A percentile compares a stretch with the other conserved stretches of the same genome.
Conservation (phyloP, 2,797 vertebrate species). For the Neoniphon sammara region DNA sequence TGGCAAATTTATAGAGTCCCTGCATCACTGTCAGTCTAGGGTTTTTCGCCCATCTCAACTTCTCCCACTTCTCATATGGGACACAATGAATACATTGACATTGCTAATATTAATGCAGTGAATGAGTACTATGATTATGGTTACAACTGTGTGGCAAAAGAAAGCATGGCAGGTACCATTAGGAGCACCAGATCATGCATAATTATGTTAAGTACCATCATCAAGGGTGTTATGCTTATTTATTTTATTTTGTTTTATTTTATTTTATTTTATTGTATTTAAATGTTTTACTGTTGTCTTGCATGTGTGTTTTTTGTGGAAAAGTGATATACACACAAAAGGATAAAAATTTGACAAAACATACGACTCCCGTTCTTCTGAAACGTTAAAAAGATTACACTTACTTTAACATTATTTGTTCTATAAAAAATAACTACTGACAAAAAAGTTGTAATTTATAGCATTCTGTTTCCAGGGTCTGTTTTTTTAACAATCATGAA, state of each 20-base stretch:
- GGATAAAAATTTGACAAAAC: conserved; percentile 13
- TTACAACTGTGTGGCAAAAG: conserved; percentile 27
- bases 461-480: too few species aligned
- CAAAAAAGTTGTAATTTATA: too few species aligned
- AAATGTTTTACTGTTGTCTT: too few species aligned
- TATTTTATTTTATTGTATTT: too few species aligned
- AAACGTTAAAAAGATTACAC: too few species aligned
- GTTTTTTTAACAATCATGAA: too few species aligned
- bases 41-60: conserved; percentile 31
- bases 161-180: conserved; percentile 6
- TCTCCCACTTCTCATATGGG: not conserved
- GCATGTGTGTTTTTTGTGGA: not conserved
- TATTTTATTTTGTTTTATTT: not conserved
- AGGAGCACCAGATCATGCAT: conserved; percentile 1
- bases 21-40: conserved; percentile 30
- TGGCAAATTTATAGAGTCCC: conserved; percentile 54
- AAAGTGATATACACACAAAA: conserved; percentile 1
- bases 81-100: conserved; percentile 48
- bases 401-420: too few species aligned
- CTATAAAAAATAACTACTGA: too few species aligned
- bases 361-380: not conserved
- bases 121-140: conserved; percentile 14
- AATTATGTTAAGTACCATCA: not conserved
- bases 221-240: not conserved
- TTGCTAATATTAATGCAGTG: conserved; percentile 49